A percentile compares a stretch with the other conserved stretches of the same genome.
phyloP scores from a whole-genome alignment of 2,888 invertebrate genomes.

The Tachina lurida region DNA sequence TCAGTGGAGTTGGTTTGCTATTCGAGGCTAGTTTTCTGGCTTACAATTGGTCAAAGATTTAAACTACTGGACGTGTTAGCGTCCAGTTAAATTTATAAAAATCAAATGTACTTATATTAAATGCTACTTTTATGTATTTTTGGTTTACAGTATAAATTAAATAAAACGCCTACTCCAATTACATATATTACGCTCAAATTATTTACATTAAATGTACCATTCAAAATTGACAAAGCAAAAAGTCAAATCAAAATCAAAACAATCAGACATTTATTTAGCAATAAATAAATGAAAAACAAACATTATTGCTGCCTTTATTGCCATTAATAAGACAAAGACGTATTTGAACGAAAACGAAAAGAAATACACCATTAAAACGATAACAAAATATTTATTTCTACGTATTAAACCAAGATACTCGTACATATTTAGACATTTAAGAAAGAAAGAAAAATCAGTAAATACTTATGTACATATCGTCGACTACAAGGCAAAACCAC shows the following conservation, averaged over 20 bases:
- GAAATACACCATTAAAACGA: slow-evolving; percentile 62
- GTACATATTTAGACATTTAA: neutral
- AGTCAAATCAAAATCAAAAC: slow-evolving; percentile 57
- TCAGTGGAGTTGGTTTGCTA: too few relatives aligned
- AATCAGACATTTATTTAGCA: slow-evolving; percentile 61
- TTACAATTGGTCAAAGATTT: too few relatives aligned
- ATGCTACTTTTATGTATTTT: too few relatives aligned
- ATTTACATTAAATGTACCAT: neutral
- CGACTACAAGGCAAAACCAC: too few relatives aligned
- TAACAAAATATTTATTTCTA: slow-evolving; percentile 63
- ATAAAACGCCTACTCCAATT: neutral
- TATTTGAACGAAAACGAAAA: slow-evolving; percentile 29
- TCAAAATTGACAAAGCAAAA: slow-evolving; percentile 18
- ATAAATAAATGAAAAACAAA: slow-evolving; percentile 57
- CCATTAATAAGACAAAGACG: slow-evolving; percentile 47
- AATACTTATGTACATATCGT: too few relatives aligned
- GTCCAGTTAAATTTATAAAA: too few relatives aligned
- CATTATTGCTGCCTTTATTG: slow-evolving; percentile 67
- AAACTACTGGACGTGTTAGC: too few relatives aligned
- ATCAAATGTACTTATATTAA: too few relatives aligned
- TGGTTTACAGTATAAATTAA: too few relatives aligned
- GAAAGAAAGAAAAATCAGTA: neutral
- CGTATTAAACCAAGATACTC: slow-evolving; percentile 5
- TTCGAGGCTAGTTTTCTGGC: too few relatives aligned
- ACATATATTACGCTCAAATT: neutral